These are phyloP conservation scores for Nesidiocoris tenuis DNA, from an alignment of 2,888 invertebrate genomes.

Conservation along the genomic window DNA sequence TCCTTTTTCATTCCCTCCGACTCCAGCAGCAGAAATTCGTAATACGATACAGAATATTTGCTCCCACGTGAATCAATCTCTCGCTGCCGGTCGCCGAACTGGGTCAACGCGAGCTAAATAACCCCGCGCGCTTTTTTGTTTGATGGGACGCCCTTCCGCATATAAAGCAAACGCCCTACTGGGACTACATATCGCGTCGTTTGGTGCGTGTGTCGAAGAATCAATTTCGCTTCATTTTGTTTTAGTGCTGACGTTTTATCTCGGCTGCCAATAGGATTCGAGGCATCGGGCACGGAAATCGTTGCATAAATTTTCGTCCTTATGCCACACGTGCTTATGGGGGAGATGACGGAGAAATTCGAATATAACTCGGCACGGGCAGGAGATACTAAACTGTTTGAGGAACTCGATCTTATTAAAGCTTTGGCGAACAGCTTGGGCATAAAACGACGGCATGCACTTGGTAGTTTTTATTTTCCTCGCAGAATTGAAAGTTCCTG, in stretches of 20 bases:
- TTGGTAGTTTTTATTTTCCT: too few relatives aligned
- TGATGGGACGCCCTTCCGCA: background rate
- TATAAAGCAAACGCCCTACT: background rate
- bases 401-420: too few relatives aligned
- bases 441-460: too few relatives aligned
- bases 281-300: too few relatives aligned
- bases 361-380: too few relatives aligned
- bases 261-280: background rate
- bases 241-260: background rate
- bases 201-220: background rate
- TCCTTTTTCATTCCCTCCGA: background rate
- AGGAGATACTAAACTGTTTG: too few relatives aligned
- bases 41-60: conserved; percentile 17
- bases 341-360: too few relatives aligned
- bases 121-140: conserved; percentile 7
- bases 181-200: background rate
- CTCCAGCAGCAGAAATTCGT: conserved; percentile 16
- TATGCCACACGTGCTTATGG: too few relatives aligned
- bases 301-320: too few relatives aligned
- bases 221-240: background rate
- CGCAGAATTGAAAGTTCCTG: too few relatives aligned
- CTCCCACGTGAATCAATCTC: conserved; percentile 37
- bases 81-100: background rate
- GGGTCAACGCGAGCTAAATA: conserved; percentile 28
- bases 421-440: too few relatives aligned